Evolutionary conservation across 2,888 invertebrate species (phyloP).

Genomic region (Stictocephala bisonia): DNA sequence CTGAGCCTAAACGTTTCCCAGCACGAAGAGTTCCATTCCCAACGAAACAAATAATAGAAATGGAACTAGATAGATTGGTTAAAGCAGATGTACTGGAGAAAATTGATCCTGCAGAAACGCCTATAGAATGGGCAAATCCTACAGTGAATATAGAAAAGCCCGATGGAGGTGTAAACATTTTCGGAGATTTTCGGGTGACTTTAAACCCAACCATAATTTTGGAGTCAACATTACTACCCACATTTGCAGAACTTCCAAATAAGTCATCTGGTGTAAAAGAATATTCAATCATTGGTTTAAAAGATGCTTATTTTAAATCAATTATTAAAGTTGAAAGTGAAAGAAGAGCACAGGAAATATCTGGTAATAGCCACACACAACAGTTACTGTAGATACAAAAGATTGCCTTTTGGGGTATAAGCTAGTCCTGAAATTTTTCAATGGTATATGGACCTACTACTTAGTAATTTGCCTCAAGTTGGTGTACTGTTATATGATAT

Average conservation of each 20-base stretch:
- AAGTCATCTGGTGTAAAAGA: not conserved
- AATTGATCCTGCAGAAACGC: slow-evolving; percentile 3
- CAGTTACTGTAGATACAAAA: not conserved
- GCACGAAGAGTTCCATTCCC: slow-evolving; percentile 5
- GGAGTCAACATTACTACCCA: not conserved
- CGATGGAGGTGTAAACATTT: not conserved
- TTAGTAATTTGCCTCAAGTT: not conserved
- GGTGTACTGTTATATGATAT: not conserved
- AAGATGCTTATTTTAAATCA: slow-evolving; percentile 1
- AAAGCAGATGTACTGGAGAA: not conserved
- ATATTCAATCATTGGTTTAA: not conserved
- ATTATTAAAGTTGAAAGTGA: not conserved
- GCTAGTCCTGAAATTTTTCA: not conserved
- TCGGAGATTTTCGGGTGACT: slow-evolving; percentile 11
- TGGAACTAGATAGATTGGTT: not conserved
- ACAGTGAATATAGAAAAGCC: slow-evolving; percentile 10
- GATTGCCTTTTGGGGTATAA: not conserved
- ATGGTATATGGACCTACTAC: not conserved
- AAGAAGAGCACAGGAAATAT: not conserved
- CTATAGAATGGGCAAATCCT: not conserved
- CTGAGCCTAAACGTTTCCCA: not conserved
- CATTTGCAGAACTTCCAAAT: slow-evolving; percentile 7
- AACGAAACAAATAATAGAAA: slow-evolving; percentile 7
- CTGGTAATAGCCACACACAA: not conserved
- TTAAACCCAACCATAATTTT: not conserved